Conservation (phyloP, 2,113 vertebrate genomes). For the Etia nguti region DNA sequence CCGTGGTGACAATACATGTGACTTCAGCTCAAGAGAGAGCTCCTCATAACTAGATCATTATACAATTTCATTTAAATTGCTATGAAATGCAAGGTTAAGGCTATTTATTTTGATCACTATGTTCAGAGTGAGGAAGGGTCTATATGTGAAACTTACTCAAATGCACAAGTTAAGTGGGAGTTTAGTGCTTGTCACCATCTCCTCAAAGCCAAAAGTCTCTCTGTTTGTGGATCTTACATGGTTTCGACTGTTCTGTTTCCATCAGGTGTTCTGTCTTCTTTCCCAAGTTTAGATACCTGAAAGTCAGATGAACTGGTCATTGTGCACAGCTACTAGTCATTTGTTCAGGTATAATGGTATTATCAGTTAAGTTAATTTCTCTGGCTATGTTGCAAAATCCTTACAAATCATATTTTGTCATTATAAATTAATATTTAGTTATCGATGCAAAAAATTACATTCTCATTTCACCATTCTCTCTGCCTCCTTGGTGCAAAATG, state of each 20-base stretch:
- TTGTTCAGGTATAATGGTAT: background rate
- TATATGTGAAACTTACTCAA: background rate
- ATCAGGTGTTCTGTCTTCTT: background rate
- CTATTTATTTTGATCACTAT: background rate
- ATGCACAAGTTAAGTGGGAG: background rate
- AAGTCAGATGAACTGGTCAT: background rate
- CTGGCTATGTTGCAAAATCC: background rate
- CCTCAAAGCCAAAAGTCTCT: background rate
- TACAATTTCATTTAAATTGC: background rate
- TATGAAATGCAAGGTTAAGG: background rate
- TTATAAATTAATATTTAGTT: background rate
- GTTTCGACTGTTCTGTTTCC: background rate
- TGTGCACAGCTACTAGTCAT: background rate
- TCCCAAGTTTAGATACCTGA: background rate
- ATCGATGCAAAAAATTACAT: background rate
- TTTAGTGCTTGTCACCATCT: background rate
- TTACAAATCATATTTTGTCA: background rate
- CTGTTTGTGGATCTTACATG: background rate
- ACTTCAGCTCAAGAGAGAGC: background rate
- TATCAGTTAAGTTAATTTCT: background rate
- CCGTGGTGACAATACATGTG: background rate
- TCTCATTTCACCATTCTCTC: background rate
- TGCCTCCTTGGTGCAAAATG: background rate
- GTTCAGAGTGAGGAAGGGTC: background rate
- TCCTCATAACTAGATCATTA: background rate